Evolutionary conservation across 2,888 invertebrate genomes (phyloP), one percentile per base, ranked within the genome.

Genomic region (Agonum fuliginosum): DNA sequence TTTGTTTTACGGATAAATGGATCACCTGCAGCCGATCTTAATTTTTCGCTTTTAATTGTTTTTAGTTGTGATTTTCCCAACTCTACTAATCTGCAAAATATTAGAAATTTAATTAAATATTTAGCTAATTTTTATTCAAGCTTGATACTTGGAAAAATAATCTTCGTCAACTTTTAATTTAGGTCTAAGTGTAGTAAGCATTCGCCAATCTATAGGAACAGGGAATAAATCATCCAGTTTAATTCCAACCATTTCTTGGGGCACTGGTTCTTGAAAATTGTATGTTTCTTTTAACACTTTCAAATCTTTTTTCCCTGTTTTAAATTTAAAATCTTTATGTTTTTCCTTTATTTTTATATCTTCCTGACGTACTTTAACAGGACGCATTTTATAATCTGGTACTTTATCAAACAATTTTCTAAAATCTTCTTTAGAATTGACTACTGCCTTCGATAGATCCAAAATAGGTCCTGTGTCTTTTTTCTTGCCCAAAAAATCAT

Each of bases 191-290:
- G 94, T 93, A 10, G 97, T 97, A 76, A 97, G 88, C 97, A 97
- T 97, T 86, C 94, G 92, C 97, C 97, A 97, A 84, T 96, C 95
- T 79, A 97, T 97, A 37, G 95, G 92, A 14, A 97, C 95, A 6
- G 93, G 90, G 82, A 94, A 94, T 65, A 97, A 87, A 82, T 97
- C 96, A 62, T 91, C 91, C 81, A 95, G 89, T 83, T 92, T 91
- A 46, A 94, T 88, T 6, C 89, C 88, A 81, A 89, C 90, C 96
- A 97, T 96, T 85, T 96, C 95, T 0, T 89, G 88, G 1, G 97
- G 96, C 80, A 95, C 88, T 0, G 97, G 96, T 87, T 97, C 93
- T 82, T 92, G 91, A 82, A 92, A 92, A 1, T 89, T 88, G 54
- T 91, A 92, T 81, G 91, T 88, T 82, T 91, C 91, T 81, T 90